These are phyloP conservation scores for Eupsittula cactorum DNA, from an alignment of 2,113 vertebrate species.

Conservation along the genomic window DNA sequence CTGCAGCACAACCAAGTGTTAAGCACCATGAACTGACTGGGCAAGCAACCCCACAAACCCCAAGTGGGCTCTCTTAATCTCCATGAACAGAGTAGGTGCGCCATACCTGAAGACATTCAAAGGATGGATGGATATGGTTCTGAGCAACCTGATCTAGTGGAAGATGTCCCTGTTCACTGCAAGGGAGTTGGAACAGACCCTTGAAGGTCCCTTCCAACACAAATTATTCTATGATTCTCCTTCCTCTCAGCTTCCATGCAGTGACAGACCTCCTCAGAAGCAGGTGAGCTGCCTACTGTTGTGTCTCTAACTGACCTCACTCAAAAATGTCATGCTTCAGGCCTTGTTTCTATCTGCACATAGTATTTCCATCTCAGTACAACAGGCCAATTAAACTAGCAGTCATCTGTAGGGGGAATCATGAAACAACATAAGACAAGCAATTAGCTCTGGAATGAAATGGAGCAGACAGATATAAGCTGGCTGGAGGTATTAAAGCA, in stretches of 20 bases:
- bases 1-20: background rate
- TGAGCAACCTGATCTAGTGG: background rate
- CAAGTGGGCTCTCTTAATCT: background rate
- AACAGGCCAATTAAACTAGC: background rate
- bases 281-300: background rate
- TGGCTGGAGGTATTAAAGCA: background rate
- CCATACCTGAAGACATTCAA: background rate
- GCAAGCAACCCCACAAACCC: background rate
- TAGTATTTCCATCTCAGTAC: background rate
- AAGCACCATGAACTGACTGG: background rate
- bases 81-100: fast-evolving
- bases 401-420: background rate
- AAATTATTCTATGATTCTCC: background rate
- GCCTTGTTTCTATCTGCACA: background rate
- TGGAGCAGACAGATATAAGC: background rate
- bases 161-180: background rate
- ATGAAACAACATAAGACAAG: background rate
- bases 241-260: background rate
- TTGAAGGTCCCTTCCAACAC: background rate
- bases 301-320: background rate
- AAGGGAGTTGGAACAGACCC: background rate
- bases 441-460: background rate
- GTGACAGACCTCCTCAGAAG: background rate
- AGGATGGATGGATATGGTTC: background rate
- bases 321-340: background rate